A percentile compares a stretch with the other conserved stretches of the same genome.
Evolutionary conservation across 2,888 invertebrate species (phyloP).

Genomic region (Tenthredo notha): DNA sequence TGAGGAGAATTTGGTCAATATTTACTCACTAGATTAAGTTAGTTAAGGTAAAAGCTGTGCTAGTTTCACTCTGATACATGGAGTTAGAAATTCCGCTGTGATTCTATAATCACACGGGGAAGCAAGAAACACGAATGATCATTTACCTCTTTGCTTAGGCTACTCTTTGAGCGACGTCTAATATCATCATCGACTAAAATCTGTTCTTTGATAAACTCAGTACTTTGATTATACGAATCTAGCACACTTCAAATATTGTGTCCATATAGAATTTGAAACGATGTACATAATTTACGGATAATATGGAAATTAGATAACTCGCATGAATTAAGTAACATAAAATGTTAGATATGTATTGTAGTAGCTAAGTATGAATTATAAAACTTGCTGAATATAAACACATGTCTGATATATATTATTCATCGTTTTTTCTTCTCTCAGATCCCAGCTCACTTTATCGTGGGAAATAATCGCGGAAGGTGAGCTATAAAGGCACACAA

Average conservation of each 20-base stretch:
- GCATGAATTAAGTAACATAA: background rate
- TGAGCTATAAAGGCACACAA: background rate
- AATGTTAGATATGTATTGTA: background rate
- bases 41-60: background rate
- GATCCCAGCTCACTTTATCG: background rate
- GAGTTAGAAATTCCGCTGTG: background rate
- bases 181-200: background rate
- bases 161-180: background rate
- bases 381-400: background rate
- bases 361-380: constrained; percentile 1
- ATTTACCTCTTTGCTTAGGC: background rate
- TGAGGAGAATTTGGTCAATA: constrained; percentile 15
- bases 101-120: background rate
- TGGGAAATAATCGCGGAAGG: background rate
- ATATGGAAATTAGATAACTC: background rate
- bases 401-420: background rate
- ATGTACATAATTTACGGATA: background rate
- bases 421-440: background rate
- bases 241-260: background rate
- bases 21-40: constrained; percentile 24
- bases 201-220: background rate
- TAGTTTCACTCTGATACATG: background rate
- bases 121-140: background rate
- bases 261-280: background rate
- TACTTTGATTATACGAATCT: background rate